Evolutionary conservation across 2,888 invertebrate genomes (phyloP).

Genomic region (Nephrotoma guestfalica): DNA sequence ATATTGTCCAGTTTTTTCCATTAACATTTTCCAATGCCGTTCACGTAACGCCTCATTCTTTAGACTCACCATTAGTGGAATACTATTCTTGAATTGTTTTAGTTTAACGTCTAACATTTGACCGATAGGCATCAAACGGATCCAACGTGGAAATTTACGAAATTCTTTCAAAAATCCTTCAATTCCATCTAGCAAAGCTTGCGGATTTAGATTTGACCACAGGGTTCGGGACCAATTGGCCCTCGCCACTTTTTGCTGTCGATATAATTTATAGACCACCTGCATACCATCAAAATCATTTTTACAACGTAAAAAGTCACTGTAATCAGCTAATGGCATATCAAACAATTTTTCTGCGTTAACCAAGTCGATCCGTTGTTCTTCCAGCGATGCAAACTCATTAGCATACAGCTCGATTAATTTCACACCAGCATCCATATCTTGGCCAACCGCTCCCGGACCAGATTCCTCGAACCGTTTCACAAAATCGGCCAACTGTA

Average conservation of each 20-base stretch:
- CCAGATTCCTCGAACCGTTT: conserved; percentile 60
- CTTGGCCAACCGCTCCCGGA: conserved; percentile 62
- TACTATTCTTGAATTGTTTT: conserved; percentile 75
- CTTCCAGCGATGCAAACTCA: conserved; percentile 53
- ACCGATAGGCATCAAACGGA: conserved; percentile 43
- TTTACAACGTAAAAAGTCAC: conserved; percentile 49
- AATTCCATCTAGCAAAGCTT: conserved; percentile 71
- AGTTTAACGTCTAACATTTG: conserved; percentile 61
- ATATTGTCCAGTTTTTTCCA: conserved; percentile 63
- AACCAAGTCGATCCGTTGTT: conserved; percentile 39
- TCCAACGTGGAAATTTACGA: conserved; percentile 52
- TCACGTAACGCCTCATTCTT: conserved; percentile 84
- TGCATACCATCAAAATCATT: conserved; percentile 52
- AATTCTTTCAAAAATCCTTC: conserved; percentile 70
- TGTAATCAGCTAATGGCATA: conserved; percentile 71
- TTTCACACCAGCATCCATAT: conserved; percentile 56
- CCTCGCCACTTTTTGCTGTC: conserved; percentile 58
- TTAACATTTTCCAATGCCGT: conserved; percentile 79
- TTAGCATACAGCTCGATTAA: conserved; percentile 43
- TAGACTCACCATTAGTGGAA: conserved; percentile 79
- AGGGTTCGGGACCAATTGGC: conserved; percentile 75
- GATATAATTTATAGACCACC: conserved; percentile 59
- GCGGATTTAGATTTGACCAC: conserved; percentile 78
- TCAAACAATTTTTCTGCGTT: conserved; percentile 79
- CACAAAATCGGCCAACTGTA: conserved; percentile 41